Percentiles rank a stretch among this genome's conserved stretches.
Evolutionary conservation across 2,888 invertebrate genomes (phyloP).

Genomic region (Piscicola geometra): DNA sequence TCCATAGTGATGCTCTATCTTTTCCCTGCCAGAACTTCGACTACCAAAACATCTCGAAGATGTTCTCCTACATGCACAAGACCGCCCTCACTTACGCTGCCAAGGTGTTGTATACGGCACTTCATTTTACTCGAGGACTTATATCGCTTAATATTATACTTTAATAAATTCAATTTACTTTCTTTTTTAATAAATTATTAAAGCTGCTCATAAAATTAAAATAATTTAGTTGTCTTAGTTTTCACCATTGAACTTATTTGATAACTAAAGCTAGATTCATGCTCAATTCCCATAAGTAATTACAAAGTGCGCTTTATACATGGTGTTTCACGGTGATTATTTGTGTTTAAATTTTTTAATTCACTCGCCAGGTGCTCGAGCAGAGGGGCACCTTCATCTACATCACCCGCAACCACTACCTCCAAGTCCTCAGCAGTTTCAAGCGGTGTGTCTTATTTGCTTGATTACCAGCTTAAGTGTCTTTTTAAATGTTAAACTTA

Average conservation of each 20-base stretch:
- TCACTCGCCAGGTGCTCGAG: background rate
- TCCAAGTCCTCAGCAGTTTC: background rate
- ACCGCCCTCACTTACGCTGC: slow-evolving; percentile 62
- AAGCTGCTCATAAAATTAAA: no score
- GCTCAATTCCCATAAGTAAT: no score
- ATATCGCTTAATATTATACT: no score
- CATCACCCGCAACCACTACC: background rate
- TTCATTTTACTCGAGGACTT: no score
- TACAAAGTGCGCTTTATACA: background rate
- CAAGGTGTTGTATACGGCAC: background rate
- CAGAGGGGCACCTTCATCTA: background rate
- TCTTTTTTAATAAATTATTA: no score
- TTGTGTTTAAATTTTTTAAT: background rate
- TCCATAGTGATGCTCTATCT: background rate
- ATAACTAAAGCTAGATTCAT: no score
- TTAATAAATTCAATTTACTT: no score
- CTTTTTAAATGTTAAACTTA: no score
- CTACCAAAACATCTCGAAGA: slow-evolving; percentile 63
- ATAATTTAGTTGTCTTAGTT: no score
- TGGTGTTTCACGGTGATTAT: background rate
- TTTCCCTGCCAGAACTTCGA: slow-evolving; percentile 48
- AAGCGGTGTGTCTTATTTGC: background rate
- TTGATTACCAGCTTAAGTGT: no score
- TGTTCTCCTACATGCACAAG: slow-evolving; percentile 76
- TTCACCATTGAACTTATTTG: no score